A percentile compares a stretch with the other conserved stretches of the same genome.
Conservation (phyloP, 2,888 invertebrate genomes). For the Macroteleia sp. region DNA sequence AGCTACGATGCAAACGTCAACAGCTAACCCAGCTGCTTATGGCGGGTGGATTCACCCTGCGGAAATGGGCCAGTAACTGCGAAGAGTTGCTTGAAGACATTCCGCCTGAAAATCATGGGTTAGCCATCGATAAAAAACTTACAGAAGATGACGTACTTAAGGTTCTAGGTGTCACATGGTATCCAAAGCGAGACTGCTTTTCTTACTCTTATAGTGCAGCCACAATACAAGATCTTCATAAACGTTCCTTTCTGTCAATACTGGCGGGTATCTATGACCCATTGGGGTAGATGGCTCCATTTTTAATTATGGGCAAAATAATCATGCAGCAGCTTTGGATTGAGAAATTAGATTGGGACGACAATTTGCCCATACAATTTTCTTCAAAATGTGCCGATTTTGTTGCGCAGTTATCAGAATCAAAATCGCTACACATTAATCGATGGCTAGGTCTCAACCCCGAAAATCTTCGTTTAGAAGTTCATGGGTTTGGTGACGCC, state of each 20-base stretch:
- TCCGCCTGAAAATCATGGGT: neutral
- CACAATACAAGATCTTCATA: neutral
- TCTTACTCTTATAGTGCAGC: neutral
- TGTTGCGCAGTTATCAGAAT: neutral
- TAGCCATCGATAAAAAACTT: neutral
- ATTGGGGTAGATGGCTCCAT: neutral
- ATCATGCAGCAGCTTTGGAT: slow-evolving; percentile 15
- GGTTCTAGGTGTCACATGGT: neutral
- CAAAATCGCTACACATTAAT: neutral
- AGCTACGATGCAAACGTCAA: neutral
- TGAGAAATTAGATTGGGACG: slow-evolving; percentile 15
- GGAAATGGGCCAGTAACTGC: neutral
- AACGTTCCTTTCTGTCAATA: neutral
- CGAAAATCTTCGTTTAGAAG: neutral
- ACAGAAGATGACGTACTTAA: neutral
- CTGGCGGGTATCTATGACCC: slow-evolving; percentile 7
- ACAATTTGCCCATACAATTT: neutral
- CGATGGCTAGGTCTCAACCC: neutral
- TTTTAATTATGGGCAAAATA: slow-evolving; percentile 3
- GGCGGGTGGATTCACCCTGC: neutral
- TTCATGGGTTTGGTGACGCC: slow-evolving; percentile 10
- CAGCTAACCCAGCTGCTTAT: neutral
- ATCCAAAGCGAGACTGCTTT: neutral
- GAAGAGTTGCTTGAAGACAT: neutral
- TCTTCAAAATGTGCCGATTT: neutral